phyloP scores from a whole-genome alignment of 2,888 invertebrate species.

The Pocota personata region DNA sequence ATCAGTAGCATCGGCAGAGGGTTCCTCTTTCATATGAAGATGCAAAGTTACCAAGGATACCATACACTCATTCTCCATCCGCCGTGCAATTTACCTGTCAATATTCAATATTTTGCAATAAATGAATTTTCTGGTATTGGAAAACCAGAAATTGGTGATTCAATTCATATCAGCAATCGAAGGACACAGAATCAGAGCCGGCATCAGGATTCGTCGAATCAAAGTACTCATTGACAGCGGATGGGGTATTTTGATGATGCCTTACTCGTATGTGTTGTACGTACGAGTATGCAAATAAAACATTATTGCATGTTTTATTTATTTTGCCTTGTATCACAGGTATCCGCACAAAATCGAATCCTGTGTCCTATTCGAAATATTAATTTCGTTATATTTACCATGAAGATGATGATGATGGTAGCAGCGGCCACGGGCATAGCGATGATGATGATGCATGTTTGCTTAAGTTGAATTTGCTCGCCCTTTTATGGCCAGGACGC shows the following conservation, averaged over 20 bases:
- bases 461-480: conserved; percentile 25
- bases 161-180: conserved; percentile 63
- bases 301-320: conserved; percentile 71
- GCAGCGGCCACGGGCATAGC: neutral
- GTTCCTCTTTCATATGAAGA: conserved; percentile 7
- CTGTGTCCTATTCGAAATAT: conserved; percentile 52
- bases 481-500: conserved; percentile 29
- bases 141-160: conserved; percentile 64
- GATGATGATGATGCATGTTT: conserved; percentile 18
- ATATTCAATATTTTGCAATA: conserved; percentile 68
- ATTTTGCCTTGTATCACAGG: conserved; percentile 47
- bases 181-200: conserved; percentile 35
- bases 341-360: conserved; percentile 35
- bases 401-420: conserved; percentile 34
- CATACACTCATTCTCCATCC: neutral
- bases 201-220: conserved; percentile 31
- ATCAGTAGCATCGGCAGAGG: neutral
- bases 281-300: conserved; percentile 63
- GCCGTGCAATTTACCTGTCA: conserved; percentile 31
- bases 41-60: conserved; percentile 5
- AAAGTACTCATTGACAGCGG: conserved; percentile 27
- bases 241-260: neutral
- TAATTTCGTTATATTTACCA: conserved; percentile 63
- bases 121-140: conserved; percentile 49
- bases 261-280: neutral